These are phyloP conservation scores for Diaprepes abbreviatus DNA, from an alignment of 2,888 invertebrate genomes.

Conservation along the genomic window DNA sequence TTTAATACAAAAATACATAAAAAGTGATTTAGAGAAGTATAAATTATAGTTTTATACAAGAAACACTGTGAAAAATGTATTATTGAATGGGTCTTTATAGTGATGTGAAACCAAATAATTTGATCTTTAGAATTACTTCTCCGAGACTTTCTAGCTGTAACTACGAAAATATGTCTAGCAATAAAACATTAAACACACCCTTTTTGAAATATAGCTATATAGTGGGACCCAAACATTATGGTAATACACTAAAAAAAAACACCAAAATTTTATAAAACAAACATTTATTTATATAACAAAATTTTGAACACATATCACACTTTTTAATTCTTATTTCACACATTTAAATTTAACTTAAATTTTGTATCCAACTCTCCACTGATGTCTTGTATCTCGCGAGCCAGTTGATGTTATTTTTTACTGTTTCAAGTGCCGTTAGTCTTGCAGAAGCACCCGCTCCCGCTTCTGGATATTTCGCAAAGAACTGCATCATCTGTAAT, in stretches of 20 bases:
- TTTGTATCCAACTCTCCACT: slow-evolving; percentile 73
- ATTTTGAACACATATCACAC: slow-evolving; percentile 11
- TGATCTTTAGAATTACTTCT: too few species aligned
- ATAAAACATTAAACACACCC: not conserved
- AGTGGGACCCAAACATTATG: too few species aligned
- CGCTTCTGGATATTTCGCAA: slow-evolving; percentile 83
- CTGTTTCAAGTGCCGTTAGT: slow-evolving; percentile 81
- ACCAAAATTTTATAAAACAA: slow-evolving; percentile 1
- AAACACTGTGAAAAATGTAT: too few species aligned
- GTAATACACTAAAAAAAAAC: too few species aligned
- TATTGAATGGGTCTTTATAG: too few species aligned
- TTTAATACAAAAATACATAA: too few species aligned
- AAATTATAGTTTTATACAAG: too few species aligned
- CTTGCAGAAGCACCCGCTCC: slow-evolving; percentile 87
- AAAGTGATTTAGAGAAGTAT: too few species aligned
- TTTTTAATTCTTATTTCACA: not conserved
- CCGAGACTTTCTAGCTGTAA: too few species aligned
- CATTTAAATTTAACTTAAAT: slow-evolving; percentile 23
- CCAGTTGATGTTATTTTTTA: slow-evolving; percentile 88
- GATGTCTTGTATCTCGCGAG: slow-evolving; percentile 71
- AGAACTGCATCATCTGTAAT: slow-evolving; percentile 82
- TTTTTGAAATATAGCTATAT: too few species aligned
- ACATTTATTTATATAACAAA: slow-evolving; percentile 6
- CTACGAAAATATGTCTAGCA: too few species aligned
- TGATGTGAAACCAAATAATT: too few species aligned